These are phyloP conservation scores for human DNA, from an alignment of 2,113 vertebrate genomes.

Conservation along the genomic window GRCh38 chr6:106467501-106468000, in stretches of 20 bases:
- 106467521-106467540: neutral
- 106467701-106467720: neutral
- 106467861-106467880: neutral
- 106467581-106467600: neutral
- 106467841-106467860: neutral
- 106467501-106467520: no score
- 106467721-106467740: neutral
- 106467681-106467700: neutral
- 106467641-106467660: neutral
- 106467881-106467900: conserved; percentile 27
- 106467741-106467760: conserved; percentile 37
- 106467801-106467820: neutral
- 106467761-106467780: neutral
- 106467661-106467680: neutral
- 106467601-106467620: conserved; percentile 33
- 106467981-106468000: no score
- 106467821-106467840: neutral
- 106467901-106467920: neutral
- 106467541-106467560: neutral
- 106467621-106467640: neutral
- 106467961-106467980: neutral
- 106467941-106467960: neutral
- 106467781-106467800: neutral
- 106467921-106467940: neutral
- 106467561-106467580: neutral